Evolutionary conservation across 1,140 invertebrate genomes (phyloP).

Genomic region (Vanessa tameamea): DNA sequence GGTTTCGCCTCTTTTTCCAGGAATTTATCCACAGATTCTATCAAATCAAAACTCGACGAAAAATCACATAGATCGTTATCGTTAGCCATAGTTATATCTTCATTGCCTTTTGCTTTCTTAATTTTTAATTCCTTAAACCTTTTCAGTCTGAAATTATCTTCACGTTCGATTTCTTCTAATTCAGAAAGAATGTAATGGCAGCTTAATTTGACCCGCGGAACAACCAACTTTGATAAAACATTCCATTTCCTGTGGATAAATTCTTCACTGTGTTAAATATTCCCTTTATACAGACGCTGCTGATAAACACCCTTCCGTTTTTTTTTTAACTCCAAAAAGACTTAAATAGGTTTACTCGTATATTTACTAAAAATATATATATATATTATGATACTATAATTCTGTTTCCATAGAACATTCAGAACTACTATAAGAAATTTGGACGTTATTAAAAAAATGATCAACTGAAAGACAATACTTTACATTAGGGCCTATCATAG

Average conservation of each 20-base stretch:
- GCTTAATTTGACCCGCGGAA: conserved; percentile 47
- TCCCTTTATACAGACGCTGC: conserved; percentile 22
- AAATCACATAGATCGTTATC: background rate
- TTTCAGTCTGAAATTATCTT: conserved; percentile 41
- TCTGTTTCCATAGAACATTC: background rate
- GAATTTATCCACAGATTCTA: background rate
- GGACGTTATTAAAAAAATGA: background rate
- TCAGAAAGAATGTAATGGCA: conserved; percentile 36
- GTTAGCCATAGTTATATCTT: background rate
- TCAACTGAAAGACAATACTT: conserved; percentile 35
- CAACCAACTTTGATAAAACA: conserved; percentile 47
- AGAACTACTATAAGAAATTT: background rate
- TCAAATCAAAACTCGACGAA: background rate
- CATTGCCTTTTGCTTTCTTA: conserved; percentile 28
- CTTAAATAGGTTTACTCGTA: too few relatives aligned
- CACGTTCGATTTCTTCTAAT: conserved; percentile 39
- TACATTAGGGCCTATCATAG: conserved; percentile 20
- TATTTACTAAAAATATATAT: too few relatives aligned
- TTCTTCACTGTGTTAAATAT: conserved; percentile 30
- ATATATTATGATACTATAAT: background rate
- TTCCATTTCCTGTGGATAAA: conserved; percentile 60
- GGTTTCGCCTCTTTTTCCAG: background rate
- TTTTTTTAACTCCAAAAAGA: conserved; percentile 1
- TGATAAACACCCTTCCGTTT: conserved; percentile 46
- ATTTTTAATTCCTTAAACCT: conserved; percentile 39